Base-by-base conservation (phyloP, 2,797 vertebrate species). In the Rhabdophis nuchalis region DNA sequence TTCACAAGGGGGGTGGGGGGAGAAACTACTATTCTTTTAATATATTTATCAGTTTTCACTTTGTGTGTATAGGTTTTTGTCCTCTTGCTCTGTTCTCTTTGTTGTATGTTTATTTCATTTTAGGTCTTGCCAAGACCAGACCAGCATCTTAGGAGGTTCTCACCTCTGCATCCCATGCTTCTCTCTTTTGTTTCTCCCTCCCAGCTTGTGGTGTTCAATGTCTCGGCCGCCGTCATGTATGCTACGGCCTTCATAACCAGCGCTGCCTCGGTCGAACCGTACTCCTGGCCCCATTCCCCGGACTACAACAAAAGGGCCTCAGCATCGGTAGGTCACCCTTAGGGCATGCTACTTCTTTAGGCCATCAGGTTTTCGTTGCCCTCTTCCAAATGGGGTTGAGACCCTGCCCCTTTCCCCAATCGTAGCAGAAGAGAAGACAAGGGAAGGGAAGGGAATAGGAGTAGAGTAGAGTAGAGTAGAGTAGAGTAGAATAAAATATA, bases 171-270 rank as follows among this genome's bases (percentile, higher is more conserved):
- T 54, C 57, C 25, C 36, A 11, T 52, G n/a, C 10, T 7, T 50
- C 88, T 90, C 85, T 95, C 60, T 61, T 56, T 27, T 77, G 46
- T 18, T 25, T 60, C 77, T 46, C 46, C 5, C 46, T 46, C 5
- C 29, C 93, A 98, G 98, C 92, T 97, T 90, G 93, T 97, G 96
- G 94, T 97, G 91, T 99, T 98, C 91, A 96, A 98, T 0, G 77
- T 87, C 0, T 89, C 95, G 0, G 98, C 98, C 7, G 94, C 98
- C 0, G 8, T 98, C 61, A 97, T 99, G 93, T 99, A 99, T 68
- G 2, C 99, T 87, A 98, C 98, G 0, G 98, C 98, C 87, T 99
- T 99, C 86, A 88, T 98, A 72, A 92, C 98, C 4, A 98, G 98
- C 0, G 97, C 98, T 0, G 97, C 96, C 0, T 94, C 96, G 0